Percentiles rank a stretch among this genome's conserved stretches.
These are phyloP conservation scores for Nannospalax galili DNA, from an alignment of 2,113 vertebrate species.

Conservation along the genomic window DNA sequence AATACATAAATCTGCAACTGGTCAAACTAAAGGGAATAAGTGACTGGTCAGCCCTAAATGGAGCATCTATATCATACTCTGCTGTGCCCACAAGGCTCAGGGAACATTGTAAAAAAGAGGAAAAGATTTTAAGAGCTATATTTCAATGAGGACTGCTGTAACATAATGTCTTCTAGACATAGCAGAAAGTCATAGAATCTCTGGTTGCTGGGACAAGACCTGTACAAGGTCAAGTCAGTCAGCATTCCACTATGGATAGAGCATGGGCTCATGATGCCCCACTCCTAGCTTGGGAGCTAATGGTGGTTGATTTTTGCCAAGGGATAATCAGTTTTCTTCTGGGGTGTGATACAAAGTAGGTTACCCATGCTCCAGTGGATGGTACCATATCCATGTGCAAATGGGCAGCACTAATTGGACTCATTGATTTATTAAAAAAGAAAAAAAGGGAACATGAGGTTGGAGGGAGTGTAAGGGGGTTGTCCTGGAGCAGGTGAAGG, in stretches of 20 bases:
- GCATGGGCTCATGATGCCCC: neutral
- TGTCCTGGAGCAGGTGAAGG: neutral
- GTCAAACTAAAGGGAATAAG: neutral
- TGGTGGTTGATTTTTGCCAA: neutral
- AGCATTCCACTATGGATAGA: neutral
- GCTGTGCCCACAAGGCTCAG: neutral
- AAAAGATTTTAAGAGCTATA: neutral
- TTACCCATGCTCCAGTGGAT: neutral
- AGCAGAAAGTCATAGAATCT: too few relatives aligned
- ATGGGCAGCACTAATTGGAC: neutral
- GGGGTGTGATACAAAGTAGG: accelerated
- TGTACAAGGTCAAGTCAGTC: too few relatives aligned
- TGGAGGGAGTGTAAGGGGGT: neutral
- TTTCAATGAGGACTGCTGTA: too few relatives aligned
- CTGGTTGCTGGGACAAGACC: too few relatives aligned
- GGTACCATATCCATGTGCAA: too few relatives aligned
- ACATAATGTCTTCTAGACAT: too few relatives aligned
- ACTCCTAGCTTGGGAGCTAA: neutral
- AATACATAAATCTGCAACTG: neutral
- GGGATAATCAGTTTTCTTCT: neutral
- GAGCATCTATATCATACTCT: neutral
- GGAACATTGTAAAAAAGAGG: too few relatives aligned
- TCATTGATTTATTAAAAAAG: neutral
- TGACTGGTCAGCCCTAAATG: neutral
- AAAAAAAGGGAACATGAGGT: neutral